Evolutionary conservation across 1,140 invertebrate genomes (phyloP), one percentile per base, ranked within the genome.

Genomic region (Wiebesia pumilae): DNA sequence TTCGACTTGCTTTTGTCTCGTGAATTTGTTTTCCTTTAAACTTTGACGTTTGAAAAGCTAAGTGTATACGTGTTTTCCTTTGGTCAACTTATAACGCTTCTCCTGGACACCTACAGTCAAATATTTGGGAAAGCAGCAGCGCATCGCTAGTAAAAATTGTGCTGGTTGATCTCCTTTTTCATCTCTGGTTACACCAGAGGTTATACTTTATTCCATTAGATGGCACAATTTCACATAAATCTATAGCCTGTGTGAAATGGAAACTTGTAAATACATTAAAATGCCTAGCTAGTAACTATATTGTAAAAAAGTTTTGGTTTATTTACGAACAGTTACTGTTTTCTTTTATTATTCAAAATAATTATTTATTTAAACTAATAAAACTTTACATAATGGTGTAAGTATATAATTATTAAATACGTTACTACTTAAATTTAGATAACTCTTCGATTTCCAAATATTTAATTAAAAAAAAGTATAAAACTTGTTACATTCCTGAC

Each of bases 371-470:
- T 47, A 47, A 47, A 7, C 24, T 19, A 43, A 54, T 0, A 77
- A 77, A 33, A 14, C 38, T 35, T 58, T 21, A 30, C 0, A 81
- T 24, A 71, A 85, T 85, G 84, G 65, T 65, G 78, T 81, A 58
- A 80, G 84, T 85, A 81, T n/a, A 79, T 3, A 47, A 47, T 30
- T 16, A n/a, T 47, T 58, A 58, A 62, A 43, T 43, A 83, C 30
- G 19, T 62, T 62, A 40, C 6, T 73, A 54, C 0, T 12, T 7
- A 47, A 24, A 27, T 38, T n/a, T 47, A 77, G 3, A 27, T 77
- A 47, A n/a, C 3, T 54, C 35, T 33, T 80, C 0, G 2, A 35
- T 38, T 62, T 38, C 40, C n/a, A 62, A 62, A 19, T 40, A 40
- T 58, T 21, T n/a, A 79, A 58, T 47, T 58, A 79, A 58, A 79